Percentiles rank a stretch among this genome's conserved stretches.
phyloP scores from a whole-genome alignment of 2,113 vertebrate genomes.

The Syngnathus scovelli region DNA sequence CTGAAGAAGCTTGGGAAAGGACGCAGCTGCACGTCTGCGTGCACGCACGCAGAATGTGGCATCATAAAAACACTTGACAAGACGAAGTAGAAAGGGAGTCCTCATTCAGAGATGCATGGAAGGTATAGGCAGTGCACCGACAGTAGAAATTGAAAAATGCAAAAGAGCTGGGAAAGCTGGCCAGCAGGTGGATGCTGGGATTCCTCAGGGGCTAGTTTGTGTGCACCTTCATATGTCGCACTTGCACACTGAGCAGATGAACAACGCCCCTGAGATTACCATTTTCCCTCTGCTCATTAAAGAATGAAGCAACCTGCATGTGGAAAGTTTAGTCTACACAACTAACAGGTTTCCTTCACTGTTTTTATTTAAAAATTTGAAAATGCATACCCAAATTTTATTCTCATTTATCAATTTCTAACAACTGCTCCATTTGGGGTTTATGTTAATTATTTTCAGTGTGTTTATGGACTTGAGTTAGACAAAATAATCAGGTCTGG shows the following conservation, averaged over 20 bases:
- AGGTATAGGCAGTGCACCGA: neutral
- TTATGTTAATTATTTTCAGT: neutral
- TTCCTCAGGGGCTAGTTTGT: conserved; percentile 18
- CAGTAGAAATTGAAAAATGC: neutral
- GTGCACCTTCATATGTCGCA: neutral
- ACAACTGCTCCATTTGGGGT: too few relatives aligned
- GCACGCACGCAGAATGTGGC: conserved; percentile 4
- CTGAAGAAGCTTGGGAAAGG: conserved; percentile 17
- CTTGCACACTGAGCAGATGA: conserved; percentile 9
- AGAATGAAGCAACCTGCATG: neutral
- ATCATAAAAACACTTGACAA: conserved; percentile 35
- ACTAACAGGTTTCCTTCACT: neutral
- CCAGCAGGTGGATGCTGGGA: conserved; percentile 39
- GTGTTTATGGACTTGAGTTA: neutral
- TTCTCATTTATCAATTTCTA: too few relatives aligned
- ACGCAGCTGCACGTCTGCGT: conserved; percentile 20
- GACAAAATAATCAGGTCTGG: neutral
- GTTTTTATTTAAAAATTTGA: neutral
- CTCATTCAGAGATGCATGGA: conserved; percentile 17
- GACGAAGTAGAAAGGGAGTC: conserved; percentile 15
- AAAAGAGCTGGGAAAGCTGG: conserved; percentile 6
- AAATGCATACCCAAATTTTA: neutral
- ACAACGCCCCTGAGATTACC: conserved; percentile 35
- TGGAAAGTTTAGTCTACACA: neutral
- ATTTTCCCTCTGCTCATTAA: conserved; percentile 35